These are phyloP conservation scores for Propithecus coquereli DNA, from an alignment of 2,113 vertebrate genomes.

Conservation along the genomic window DNA sequence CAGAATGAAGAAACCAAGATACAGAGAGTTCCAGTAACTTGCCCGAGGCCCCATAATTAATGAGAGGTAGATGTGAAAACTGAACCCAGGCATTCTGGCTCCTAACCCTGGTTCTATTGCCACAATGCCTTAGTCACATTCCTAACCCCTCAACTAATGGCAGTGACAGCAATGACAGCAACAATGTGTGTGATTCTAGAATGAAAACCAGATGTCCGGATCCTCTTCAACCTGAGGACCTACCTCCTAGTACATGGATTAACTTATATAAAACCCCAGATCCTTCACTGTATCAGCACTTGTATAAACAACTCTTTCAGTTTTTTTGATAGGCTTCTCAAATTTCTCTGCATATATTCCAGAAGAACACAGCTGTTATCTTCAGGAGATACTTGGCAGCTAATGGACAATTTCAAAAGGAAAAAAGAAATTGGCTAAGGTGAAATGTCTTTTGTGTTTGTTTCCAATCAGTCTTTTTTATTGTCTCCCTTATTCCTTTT, in stretches of 20 bases:
- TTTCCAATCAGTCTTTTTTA: not conserved
- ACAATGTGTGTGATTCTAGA: not conserved
- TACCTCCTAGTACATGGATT: not conserved
- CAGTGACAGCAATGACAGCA: not conserved
- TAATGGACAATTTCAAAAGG: slow-evolving; percentile 44
- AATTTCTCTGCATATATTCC: slow-evolving; percentile 41
- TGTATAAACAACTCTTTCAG: slow-evolving; percentile 2
- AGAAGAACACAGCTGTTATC: slow-evolving; percentile 62
- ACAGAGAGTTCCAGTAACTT: not conserved
- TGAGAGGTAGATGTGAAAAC: not conserved
- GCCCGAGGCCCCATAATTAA: not conserved
- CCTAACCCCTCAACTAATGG: not conserved
- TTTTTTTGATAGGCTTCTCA: not conserved
- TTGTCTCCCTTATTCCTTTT: slow-evolving; percentile 6
- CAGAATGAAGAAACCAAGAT: not conserved
- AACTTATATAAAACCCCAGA: not conserved
- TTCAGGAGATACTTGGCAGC: slow-evolving; percentile 45
- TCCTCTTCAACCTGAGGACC: not conserved
- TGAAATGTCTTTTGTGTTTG: slow-evolving; percentile 8
- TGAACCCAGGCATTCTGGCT: not conserved
- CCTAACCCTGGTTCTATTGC: not conserved
- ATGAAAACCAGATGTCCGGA: not conserved
- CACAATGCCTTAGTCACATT: not conserved
- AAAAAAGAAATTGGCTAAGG: not conserved
- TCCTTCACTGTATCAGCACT: not conserved